A percentile compares a stretch with the other conserved stretches of the same genome.
Evolutionary conservation across 2,888 invertebrate species (phyloP).

Genomic region (Eucera pruinosa): DNA sequence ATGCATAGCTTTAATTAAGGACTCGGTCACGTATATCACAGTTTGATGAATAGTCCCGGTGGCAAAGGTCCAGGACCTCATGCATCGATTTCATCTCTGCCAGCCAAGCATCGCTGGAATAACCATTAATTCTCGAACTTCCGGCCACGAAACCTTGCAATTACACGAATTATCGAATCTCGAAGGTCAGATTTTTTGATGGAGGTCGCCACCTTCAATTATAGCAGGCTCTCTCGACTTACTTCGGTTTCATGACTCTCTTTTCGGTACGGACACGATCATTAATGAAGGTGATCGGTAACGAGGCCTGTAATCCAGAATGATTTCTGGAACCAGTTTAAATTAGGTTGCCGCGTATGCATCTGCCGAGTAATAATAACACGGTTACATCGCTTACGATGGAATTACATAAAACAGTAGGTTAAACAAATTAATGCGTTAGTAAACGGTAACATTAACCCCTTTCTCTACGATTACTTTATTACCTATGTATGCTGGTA

Average conservation of each 20-base stretch:
- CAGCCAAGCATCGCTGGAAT: conserved; percentile 66
- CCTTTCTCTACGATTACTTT: no score
- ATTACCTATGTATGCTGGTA: no score
- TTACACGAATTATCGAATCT: conserved; percentile 66
- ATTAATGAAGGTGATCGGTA: neutral
- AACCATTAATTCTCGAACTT: conserved; percentile 69
- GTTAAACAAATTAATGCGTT: no score
- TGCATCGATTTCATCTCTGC: conserved; percentile 73
- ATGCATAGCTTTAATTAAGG: conserved; percentile 77
- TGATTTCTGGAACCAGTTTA: no score
- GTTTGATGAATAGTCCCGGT: conserved; percentile 73
- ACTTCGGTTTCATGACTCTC: neutral
- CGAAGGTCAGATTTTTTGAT: conserved; percentile 46
- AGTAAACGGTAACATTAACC: no score
- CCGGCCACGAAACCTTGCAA: conserved; percentile 58
- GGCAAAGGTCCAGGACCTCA: conserved; percentile 73
- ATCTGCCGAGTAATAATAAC: no score
- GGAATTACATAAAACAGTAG: no score
- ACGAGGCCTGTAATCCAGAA: neutral
- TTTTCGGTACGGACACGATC: neutral
- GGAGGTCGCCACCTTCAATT: conserved; percentile 48
- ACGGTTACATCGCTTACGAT: no score
- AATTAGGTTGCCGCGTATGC: no score
- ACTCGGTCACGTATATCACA: conserved; percentile 68
- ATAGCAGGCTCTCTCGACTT: conserved; percentile 16